Evolutionary conservation across 2,888 invertebrate species (phyloP).

Genomic region (Entomobrya proxima): DNA sequence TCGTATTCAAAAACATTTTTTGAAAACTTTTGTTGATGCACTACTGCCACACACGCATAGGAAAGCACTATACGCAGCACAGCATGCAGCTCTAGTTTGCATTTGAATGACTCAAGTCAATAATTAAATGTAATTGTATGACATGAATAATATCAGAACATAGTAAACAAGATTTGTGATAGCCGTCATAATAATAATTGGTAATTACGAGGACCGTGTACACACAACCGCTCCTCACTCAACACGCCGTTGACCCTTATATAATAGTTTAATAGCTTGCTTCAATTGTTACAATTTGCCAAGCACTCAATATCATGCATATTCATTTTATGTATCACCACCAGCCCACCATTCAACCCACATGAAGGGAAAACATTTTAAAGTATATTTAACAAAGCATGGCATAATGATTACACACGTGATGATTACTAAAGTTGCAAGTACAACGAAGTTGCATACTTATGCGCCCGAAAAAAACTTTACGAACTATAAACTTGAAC

Average conservation of each 20-base stretch:
- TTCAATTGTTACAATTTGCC: not conserved
- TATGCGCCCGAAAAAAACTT: not conserved
- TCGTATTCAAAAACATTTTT: not conserved
- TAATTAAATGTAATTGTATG: slow-evolving; percentile 48
- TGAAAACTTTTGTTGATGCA: not conserved
- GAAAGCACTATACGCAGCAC: too few relatives aligned
- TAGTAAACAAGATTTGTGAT: slow-evolving; percentile 40
- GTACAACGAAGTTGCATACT: not conserved
- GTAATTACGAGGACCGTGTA: slow-evolving; percentile 32
- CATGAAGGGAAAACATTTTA: not conserved
- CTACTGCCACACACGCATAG: too few relatives aligned
- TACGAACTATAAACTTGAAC: slow-evolving; percentile 23
- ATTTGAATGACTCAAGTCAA: slow-evolving; percentile 1
- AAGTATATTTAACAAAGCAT: not conserved
- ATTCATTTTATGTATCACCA: not conserved
- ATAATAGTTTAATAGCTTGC: slow-evolving; percentile 2
- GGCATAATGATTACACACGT: not conserved
- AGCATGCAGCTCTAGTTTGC: not conserved
- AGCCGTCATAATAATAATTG: slow-evolving; percentile 16
- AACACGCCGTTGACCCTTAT: slow-evolving; percentile 39
- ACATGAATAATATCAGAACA: slow-evolving; percentile 22
- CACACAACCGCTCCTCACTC: slow-evolving; percentile 33
- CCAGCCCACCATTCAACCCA: not conserved
- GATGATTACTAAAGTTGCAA: not conserved
- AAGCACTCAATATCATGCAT: not conserved